A percentile compares a stretch with the other conserved stretches of the same genome.
These are phyloP conservation scores for Thinocorus orbignyianus DNA, from an alignment of 2,113 vertebrate genomes.

Conservation along the genomic window DNA sequence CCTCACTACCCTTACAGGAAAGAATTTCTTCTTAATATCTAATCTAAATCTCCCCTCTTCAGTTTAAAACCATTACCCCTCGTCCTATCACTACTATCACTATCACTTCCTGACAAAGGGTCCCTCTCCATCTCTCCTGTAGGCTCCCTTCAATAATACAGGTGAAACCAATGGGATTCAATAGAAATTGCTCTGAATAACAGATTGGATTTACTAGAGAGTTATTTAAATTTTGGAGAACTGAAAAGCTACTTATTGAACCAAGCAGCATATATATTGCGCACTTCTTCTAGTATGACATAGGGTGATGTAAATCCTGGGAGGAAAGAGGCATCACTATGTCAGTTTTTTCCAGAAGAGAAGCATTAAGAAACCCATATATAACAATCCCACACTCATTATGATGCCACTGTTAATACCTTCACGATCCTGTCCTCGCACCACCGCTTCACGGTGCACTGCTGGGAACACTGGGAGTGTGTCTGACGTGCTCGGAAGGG, in stretches of 20 bases:
- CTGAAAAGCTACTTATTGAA: conserved; percentile 5
- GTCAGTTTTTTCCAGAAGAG: background rate
- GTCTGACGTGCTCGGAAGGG: rapidly evolving
- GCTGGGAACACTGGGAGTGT: background rate
- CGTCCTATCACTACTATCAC: no score
- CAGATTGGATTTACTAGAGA: conserved; percentile 10
- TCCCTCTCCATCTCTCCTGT: no score
- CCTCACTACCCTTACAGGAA: no score
- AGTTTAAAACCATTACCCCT: no score
- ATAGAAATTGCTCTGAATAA: conserved; percentile 18
- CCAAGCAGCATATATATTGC: background rate
- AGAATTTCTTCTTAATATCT: no score
- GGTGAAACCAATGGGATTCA: background rate
- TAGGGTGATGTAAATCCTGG: background rate
- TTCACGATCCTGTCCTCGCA: background rate
- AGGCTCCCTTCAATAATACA: background rate
- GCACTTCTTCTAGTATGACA: background rate
- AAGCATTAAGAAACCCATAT: background rate
- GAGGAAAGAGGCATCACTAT: background rate
- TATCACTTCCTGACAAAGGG: no score
- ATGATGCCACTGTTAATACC: background rate
- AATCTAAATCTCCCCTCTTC: no score
- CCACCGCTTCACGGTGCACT: background rate
- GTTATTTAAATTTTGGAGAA: conserved; percentile 39
- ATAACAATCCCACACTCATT: background rate